Conservation (phyloP, 1,140 invertebrate genomes). For the Camponotus pennsylvanicus region DNA sequence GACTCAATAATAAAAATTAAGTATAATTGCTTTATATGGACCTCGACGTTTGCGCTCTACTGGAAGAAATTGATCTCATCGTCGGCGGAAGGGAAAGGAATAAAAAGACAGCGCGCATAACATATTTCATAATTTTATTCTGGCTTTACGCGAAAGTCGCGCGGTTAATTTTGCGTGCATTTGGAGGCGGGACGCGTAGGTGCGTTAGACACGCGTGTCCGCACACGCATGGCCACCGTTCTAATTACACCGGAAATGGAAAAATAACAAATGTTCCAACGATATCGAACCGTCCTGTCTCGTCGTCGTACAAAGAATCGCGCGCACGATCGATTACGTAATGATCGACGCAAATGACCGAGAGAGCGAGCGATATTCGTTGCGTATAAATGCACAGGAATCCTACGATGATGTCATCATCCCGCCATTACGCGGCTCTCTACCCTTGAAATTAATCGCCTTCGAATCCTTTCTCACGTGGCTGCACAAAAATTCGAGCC, state of each 20-base stretch:
- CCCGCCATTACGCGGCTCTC: slow-evolving; percentile 21
- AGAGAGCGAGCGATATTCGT: slow-evolving; percentile 13
- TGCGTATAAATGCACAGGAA: slow-evolving; percentile 32
- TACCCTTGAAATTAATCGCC: slow-evolving; percentile 59
- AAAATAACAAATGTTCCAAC: slow-evolving; percentile 56
- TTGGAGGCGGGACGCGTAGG: background rate
- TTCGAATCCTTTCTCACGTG: slow-evolving; percentile 23
- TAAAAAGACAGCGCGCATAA: slow-evolving; percentile 20
- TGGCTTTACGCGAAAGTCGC: slow-evolving; percentile 32
- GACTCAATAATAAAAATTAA: background rate
- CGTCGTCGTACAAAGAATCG: background rate
- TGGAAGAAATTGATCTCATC: slow-evolving; percentile 4
- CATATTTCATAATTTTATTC: slow-evolving; percentile 45
- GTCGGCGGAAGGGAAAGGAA: background rate
- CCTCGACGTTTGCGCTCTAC: background rate
- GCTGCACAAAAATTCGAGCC: slow-evolving; percentile 43
- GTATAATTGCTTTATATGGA: background rate
- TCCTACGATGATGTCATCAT: slow-evolving; percentile 34
- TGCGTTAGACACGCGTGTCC: background rate
- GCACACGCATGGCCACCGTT: background rate
- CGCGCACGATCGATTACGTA: slow-evolving; percentile 33
- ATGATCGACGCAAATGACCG: slow-evolving; percentile 25
- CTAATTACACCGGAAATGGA: slow-evolving; percentile 74
- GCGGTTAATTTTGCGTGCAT: slow-evolving; percentile 16
- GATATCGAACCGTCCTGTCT: slow-evolving; percentile 38